Base-by-base conservation (phyloP, 2,113 vertebrate species). In the Ophiodon elongatus region DNA sequence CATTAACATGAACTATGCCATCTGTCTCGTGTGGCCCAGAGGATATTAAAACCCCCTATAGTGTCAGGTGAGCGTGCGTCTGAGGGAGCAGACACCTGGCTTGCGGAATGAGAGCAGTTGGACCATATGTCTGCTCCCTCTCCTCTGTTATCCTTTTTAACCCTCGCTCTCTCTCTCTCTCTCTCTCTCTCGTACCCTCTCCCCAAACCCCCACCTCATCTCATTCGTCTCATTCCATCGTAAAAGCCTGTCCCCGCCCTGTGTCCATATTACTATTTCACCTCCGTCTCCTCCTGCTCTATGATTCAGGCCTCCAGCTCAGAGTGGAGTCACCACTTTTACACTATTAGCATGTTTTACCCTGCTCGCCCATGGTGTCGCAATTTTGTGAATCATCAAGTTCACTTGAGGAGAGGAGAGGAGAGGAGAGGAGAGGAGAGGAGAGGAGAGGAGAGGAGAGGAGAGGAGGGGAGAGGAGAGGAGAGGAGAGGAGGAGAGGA, bases 61-160 rank as follows among this genome's bases (percentile, higher is more conserved):
- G 78, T 79, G 84, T 82, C 83, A 91, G 82, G 88, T 84, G 64
- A 81, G 71, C 66, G 73, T 73, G 77, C 67, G 71, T 83, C 76
- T 84, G 66, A 71, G 82, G 70, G 71, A 80, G 82, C 19, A 66
- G 87, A 93, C 93, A 93, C 91, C 91, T 94, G 94, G 88, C 86
- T 80, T 83, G 91, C 77, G 69, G 89, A 87, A 84, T 76, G 76
- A 83, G 73, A 90, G 73, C 89, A 88, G 83, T 71, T 73, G 79
- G 82, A 92, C 92, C 94, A 92, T 95, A 95, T 94, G 92, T 91
- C 86, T 87, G 1, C 83, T 73, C 23, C 59, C 45, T 56, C 82
- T 80, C 63, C 25, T 83, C 78, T 60, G 19, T 31, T 54, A 23
- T 37, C 29, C 9, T 59, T 41, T 56, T 27, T 3, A 4, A 17